Percentiles rank a stretch among this genome's conserved stretches.
phyloP scores from a whole-genome alignment of 2,113 vertebrate species.

The Ceuthmochares aereus region DNA sequence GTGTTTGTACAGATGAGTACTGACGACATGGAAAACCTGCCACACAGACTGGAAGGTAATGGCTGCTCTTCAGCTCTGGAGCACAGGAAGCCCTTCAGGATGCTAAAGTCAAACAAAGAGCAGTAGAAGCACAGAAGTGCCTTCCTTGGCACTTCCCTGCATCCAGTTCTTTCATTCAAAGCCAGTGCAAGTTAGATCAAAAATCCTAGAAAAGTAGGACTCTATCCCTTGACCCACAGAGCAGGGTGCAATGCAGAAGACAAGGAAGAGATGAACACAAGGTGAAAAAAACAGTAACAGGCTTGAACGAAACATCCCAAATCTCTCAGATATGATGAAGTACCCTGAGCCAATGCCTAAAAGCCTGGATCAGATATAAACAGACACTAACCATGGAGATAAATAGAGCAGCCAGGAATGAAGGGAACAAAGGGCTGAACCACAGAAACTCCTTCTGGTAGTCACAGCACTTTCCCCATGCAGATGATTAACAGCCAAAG shows the following conservation, averaged over 20 bases:
- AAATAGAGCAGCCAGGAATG: background rate
- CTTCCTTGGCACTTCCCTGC: background rate
- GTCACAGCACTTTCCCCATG: background rate
- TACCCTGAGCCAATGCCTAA: background rate
- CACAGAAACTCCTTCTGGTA: background rate
- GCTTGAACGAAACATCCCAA: background rate
- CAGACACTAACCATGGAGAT: background rate
- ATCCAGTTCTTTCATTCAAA: background rate
- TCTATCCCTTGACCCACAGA: background rate
- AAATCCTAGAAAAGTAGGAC: background rate
- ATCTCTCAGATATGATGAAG: background rate
- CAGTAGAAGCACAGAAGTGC: background rate
- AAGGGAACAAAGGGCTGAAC: background rate
- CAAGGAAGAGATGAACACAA: background rate
- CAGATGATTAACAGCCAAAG: background rate
- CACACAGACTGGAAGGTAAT: background rate
- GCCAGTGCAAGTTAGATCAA: background rate
- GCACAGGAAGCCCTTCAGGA: background rate
- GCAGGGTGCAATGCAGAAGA: background rate
- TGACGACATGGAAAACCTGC: background rate
- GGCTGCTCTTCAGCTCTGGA: background rate
- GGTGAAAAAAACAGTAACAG: background rate
- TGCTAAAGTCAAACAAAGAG: background rate
- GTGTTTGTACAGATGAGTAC: rapidly evolving
- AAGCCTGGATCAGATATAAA: background rate